Evolutionary conservation across 2,797 vertebrate species (phyloP).

Genomic region (Taenioides sp.): DNA sequence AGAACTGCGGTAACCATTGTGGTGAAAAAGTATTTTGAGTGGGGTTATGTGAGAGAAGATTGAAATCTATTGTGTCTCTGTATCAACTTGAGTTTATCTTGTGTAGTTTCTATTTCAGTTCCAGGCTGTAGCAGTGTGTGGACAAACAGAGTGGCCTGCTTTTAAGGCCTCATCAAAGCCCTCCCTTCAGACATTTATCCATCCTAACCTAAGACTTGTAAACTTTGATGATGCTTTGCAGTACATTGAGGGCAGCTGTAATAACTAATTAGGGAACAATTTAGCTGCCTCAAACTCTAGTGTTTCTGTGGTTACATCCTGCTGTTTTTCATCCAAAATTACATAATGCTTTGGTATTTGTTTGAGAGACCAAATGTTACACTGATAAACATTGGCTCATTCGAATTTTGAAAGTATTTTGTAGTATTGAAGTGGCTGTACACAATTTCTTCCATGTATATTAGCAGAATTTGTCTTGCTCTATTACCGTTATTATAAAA

Average conservation of each 20-base stretch:
- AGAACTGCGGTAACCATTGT: neutral
- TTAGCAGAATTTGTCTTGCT: too few species aligned
- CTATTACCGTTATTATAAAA: too few species aligned
- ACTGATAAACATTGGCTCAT: neutral
- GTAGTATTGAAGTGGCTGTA: too few species aligned
- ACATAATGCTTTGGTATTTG: conserved; percentile 25
- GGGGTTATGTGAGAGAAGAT: neutral
- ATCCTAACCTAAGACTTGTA: conserved; percentile 7
- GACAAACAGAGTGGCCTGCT: conserved; percentile 1
- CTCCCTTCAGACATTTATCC: conserved; percentile 14
- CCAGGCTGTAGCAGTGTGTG: neutral
- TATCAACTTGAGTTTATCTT: neutral
- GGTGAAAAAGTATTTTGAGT: neutral
- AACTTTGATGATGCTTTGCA: conserved; percentile 1
- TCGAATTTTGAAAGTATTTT: neutral
- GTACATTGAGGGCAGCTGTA: conserved; percentile 12
- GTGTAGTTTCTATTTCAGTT: neutral
- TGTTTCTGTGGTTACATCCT: conserved; percentile 28
- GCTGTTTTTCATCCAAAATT: conserved; percentile 26
- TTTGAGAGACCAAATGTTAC: conserved; percentile 14
- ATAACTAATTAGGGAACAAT: conserved; percentile 21
- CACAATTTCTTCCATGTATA: too few species aligned
- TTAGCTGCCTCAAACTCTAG: conserved; percentile 24
- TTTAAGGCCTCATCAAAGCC: conserved; percentile 9
- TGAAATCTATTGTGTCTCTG: neutral